A percentile compares a stretch with the other conserved stretches of the same genome.
phyloP scores from a whole-genome alignment of 2,888 invertebrate genomes.

The Gordius sp. region DNA sequence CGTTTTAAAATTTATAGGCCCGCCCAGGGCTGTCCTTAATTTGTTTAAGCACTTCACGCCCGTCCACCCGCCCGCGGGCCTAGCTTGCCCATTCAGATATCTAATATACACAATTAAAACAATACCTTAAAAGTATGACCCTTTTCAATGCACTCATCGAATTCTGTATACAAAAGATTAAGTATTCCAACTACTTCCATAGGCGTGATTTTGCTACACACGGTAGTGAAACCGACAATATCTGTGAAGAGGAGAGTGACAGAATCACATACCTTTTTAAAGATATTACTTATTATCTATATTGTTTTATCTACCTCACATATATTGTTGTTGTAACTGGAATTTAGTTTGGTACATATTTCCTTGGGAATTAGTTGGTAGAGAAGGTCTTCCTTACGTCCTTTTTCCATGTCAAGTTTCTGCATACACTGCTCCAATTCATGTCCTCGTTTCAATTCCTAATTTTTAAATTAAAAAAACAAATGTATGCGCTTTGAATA shows the following conservation, averaged over 20 bases:
- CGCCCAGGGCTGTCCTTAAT: no score
- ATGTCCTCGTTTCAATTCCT: slow-evolving; percentile 82
- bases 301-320: slow-evolving; percentile 1
- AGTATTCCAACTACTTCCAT: slow-evolving; percentile 93
- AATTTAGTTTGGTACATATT: slow-evolving; percentile 66
- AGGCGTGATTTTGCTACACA: slow-evolving; percentile 74
- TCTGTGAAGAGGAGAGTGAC: slow-evolving; percentile 89
- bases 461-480: slow-evolving; percentile 2
- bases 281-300: background rate
- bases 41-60: no score
- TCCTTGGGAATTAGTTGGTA: slow-evolving; percentile 98
- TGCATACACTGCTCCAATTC: slow-evolving; percentile 84
- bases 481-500: background rate
- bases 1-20: no score
- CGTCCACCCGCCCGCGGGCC: no score
- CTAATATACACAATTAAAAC: no score
- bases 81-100: no score
- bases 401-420: slow-evolving; percentile 78
- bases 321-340: slow-evolving; percentile 53
- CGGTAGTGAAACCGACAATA: slow-evolving; percentile 85
- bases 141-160: slow-evolving; percentile 66
- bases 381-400: slow-evolving; percentile 65
- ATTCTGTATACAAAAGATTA: slow-evolving; percentile 51
- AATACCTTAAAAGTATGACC: slow-evolving; percentile 73
- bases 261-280: slow-evolving; percentile 64